Evolutionary conservation across 64 coral and sea anemone species (phyloP).

Genomic region (Actinia tenebrosa): DNA sequence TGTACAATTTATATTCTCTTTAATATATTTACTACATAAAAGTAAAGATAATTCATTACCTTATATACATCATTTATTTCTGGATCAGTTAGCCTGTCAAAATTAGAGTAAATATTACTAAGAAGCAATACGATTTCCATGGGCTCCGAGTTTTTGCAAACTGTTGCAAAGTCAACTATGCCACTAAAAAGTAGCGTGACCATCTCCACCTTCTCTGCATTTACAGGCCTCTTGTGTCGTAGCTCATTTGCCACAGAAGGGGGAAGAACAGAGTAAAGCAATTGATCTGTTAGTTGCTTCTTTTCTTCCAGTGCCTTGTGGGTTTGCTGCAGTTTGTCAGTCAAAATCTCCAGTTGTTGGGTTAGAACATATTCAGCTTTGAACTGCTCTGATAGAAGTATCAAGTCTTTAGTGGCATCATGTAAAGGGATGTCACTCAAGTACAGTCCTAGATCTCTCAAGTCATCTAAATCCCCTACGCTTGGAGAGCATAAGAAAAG

Average conservation of each 20-base stretch:
- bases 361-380: constrained; percentile 76
- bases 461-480: constrained; percentile 74
- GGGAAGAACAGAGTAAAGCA: constrained; percentile 58
- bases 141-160: constrained; percentile 68
- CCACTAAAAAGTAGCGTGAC: constrained; percentile 75
- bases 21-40: not conserved
- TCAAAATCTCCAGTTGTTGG: constrained; percentile 68
- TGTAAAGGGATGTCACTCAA: constrained; percentile 83
- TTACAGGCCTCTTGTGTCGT: constrained; percentile 59
- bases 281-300: constrained; percentile 63
- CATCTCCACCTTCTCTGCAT: constrained; percentile 71
- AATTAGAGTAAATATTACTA: constrained; percentile 71
- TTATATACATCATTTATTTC: constrained; percentile 84
- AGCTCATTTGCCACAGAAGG: constrained; percentile 69
- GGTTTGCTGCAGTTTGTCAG: constrained; percentile 67
- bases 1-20: constrained; percentile 3
- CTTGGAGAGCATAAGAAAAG: constrained; percentile 82
- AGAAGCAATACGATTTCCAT: constrained; percentile 71
- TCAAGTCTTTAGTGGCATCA: constrained; percentile 71
- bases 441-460: constrained; percentile 56
- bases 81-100: constrained; percentile 75
- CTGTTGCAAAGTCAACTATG: constrained; percentile 72
- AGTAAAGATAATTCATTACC: constrained; percentile 28
- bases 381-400: constrained; percentile 77
- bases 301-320: constrained; percentile 77